Conservation (phyloP, 2,888 invertebrate species). For the Hyposoter dolosus region DNA sequence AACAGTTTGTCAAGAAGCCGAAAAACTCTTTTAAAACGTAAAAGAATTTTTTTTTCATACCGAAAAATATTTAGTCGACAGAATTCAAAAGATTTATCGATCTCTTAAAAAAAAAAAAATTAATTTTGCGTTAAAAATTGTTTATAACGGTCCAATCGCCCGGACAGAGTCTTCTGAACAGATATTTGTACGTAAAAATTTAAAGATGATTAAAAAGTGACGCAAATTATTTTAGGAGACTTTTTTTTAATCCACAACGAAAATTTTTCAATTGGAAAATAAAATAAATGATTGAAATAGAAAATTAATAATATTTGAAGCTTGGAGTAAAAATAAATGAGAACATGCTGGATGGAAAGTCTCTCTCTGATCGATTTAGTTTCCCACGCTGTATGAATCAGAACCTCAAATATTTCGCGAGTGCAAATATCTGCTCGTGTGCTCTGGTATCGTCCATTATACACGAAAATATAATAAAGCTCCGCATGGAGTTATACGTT, state of each 20-base stretch:
- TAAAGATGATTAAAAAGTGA: not conserved
- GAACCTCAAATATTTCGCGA: conserved; percentile 59
- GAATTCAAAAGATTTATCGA: too few species aligned
- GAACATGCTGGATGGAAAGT: not conserved
- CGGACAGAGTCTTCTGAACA: not conserved
- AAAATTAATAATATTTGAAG: not conserved
- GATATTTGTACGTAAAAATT: not conserved
- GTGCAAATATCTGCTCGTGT: conserved; percentile 30
- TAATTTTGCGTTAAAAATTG: too few species aligned
- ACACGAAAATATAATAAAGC: not conserved
- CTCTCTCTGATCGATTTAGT: conserved; percentile 45
- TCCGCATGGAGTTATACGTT: conserved; percentile 6
- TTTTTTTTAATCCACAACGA: not conserved
- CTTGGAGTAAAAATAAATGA: not conserved
- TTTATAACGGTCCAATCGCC: not conserved
- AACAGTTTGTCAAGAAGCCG: not conserved
- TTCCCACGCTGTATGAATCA: conserved; percentile 32
- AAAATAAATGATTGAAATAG: not conserved
- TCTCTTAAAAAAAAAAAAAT: too few species aligned
- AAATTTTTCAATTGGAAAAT: not conserved
- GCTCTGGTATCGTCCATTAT: not conserved
- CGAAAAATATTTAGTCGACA: too few species aligned
- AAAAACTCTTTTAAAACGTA: too few species aligned
- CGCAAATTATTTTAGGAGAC: not conserved
- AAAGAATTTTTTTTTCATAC: too few species aligned